A percentile compares a stretch with the other conserved stretches of the same genome.
Evolutionary conservation across 2,888 invertebrate genomes (phyloP).

Genomic region (Phyllotreta striolata): DNA sequence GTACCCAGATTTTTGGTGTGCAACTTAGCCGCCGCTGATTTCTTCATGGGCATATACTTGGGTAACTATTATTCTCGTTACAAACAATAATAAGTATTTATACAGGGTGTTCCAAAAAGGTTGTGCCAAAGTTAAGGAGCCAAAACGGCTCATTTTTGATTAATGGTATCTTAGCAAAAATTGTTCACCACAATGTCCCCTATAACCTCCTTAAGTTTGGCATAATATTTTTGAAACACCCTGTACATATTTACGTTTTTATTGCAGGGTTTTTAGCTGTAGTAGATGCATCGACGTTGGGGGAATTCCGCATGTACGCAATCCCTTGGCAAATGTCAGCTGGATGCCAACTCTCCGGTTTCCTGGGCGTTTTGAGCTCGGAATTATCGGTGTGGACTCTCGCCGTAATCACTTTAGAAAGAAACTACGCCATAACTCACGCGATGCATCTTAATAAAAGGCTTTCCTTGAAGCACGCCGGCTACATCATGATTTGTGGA

Average conservation of each 20-base stretch:
- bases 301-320: constrained; percentile 95
- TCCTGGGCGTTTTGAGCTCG: constrained; percentile 91
- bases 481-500: constrained; percentile 90
- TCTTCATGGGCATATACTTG: constrained; percentile 96
- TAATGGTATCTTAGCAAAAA: too few relatives aligned
- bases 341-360: constrained; percentile 93
- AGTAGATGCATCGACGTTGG: constrained; percentile 94
- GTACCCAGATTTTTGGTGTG: constrained; percentile 96
- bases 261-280: constrained; percentile 86
- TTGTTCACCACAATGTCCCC: too few relatives aligned
- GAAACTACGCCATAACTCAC: constrained; percentile 97
- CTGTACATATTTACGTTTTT: too few relatives aligned
- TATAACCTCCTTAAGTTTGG: too few relatives aligned
- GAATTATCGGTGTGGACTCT: constrained; percentile 95
- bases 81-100: neutral
- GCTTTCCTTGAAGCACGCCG: constrained; percentile 89
- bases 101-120: too few relatives aligned
- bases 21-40: constrained; percentile 95
- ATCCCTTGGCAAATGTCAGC: constrained; percentile 97
- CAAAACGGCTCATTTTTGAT: too few relatives aligned
- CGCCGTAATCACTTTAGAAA: constrained; percentile 94
- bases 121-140: too few relatives aligned
- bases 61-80: constrained; percentile 62
- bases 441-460: constrained; percentile 96
- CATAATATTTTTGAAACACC: too few relatives aligned